Percentiles rank a stretch among this genome's conserved stretches.
Conservation (phyloP, 2,113 vertebrate species). For the Ochotona princeps region DNA sequence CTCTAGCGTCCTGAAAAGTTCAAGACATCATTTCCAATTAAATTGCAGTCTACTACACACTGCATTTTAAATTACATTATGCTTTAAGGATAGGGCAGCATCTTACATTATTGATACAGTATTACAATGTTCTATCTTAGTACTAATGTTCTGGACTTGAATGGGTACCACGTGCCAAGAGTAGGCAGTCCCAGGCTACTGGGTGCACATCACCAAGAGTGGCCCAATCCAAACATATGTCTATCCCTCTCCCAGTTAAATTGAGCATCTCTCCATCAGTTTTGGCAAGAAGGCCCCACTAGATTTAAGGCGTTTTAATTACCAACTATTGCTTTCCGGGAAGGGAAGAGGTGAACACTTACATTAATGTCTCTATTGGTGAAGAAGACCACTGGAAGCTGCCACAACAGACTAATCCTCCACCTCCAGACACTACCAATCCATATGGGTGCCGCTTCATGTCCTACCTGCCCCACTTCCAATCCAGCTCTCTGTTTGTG, state of each 20-base stretch:
- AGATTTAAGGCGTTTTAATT: slow-evolving; percentile 18
- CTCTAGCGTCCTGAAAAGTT: slow-evolving; percentile 63
- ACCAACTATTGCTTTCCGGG: not conserved
- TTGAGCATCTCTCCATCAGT: slow-evolving; percentile 14
- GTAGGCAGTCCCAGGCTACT: not conserved
- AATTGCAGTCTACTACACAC: slow-evolving; percentile 70
- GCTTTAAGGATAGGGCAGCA: slow-evolving; percentile 64
- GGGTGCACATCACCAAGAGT: not conserved
- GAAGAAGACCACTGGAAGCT: not conserved
- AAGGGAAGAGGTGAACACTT: not conserved
- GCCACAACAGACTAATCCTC: too few species aligned
- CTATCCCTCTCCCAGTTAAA: not conserved
- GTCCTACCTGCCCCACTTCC: too few species aligned
- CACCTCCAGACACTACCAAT: too few species aligned
- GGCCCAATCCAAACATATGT: not conserved
- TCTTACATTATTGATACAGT: slow-evolving; percentile 68
- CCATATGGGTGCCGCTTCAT: too few species aligned
- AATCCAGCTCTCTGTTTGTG: too few species aligned
- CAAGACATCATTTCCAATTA: slow-evolving; percentile 77
- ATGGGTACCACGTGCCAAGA: not conserved
- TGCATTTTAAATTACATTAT: slow-evolving; percentile 73
- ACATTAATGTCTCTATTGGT: not conserved
- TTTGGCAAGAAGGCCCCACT: slow-evolving; percentile 4
- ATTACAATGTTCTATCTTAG: slow-evolving; percentile 47
- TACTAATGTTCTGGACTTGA: slow-evolving; percentile 48